Conservation (phyloP, 2,888 invertebrate genomes). For the Junonia oenone region DNA sequence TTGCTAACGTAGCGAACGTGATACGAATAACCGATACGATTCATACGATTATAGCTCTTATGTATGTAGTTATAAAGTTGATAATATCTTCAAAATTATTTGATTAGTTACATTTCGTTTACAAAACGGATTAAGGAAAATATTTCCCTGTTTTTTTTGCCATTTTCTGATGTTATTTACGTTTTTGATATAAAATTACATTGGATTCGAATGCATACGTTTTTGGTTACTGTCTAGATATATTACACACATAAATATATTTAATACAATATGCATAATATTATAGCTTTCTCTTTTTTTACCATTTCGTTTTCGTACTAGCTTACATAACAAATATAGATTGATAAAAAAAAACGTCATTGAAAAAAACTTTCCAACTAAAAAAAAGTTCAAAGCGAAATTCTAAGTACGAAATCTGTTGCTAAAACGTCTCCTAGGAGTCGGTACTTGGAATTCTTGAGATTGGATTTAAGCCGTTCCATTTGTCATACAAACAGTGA, state of each 20-base stretch:
- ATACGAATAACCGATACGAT: neutral
- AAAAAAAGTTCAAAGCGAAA: too few relatives aligned
- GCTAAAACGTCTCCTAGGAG: neutral
- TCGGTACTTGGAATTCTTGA: neutral
- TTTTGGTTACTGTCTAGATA: too few relatives aligned
- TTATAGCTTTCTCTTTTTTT: too few relatives aligned
- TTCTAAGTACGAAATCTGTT: neutral
- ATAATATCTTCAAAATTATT: neutral
- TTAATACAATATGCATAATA: too few relatives aligned
- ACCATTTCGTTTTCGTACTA: too few relatives aligned
- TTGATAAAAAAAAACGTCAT: too few relatives aligned
- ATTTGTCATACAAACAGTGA: slow-evolving; percentile 1
- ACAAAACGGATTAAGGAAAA: neutral
- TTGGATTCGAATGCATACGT: too few relatives aligned
- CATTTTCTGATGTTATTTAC: neutral
- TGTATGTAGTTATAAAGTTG: neutral
- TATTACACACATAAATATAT: too few relatives aligned
- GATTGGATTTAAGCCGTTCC: neutral
- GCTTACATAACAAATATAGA: too few relatives aligned
- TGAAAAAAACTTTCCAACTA: too few relatives aligned
- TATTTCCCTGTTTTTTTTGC: neutral
- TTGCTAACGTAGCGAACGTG: slow-evolving; percentile 4
- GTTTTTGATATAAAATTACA: too few relatives aligned
- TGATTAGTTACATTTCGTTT: neutral
- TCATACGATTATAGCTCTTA: neutral